phyloP scores from a whole-genome alignment of 2,113 vertebrate species.

The Rhinogobius similis region DNA sequence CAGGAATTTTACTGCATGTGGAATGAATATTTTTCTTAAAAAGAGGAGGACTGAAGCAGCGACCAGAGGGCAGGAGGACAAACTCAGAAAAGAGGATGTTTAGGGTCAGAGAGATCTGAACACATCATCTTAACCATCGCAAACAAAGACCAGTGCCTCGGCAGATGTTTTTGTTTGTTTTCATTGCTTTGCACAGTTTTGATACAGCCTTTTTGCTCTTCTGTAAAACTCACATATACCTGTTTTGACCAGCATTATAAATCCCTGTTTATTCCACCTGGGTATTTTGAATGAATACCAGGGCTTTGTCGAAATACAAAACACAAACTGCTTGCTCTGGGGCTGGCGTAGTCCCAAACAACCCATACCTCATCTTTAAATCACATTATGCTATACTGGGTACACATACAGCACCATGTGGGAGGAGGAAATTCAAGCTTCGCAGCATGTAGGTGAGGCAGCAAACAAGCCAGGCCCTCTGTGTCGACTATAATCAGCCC shows the following conservation, averaged over 20 bases:
- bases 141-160: too few species aligned
- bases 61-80: too few species aligned
- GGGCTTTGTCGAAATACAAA: slow-evolving; percentile 19
- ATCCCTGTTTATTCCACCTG: slow-evolving; percentile 13
- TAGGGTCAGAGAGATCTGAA: too few species aligned
- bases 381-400: background rate
- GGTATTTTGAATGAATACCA: slow-evolving; percentile 7
- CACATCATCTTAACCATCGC: too few species aligned
- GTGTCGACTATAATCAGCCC: slow-evolving; percentile 14
- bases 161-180: too few species aligned
- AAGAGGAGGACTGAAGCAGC: too few species aligned
- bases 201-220: background rate
- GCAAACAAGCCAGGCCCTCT: slow-evolving; percentile 16
- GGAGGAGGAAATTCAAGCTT: slow-evolving; percentile 16
- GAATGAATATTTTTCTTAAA: too few species aligned
- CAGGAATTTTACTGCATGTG: too few species aligned
- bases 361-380: slow-evolving; percentile 15
- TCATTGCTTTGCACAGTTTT: too few species aligned
- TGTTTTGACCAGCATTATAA: background rate
- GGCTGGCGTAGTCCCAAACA: background rate
- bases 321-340: slow-evolving; percentile 11
- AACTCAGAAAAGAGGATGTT: too few species aligned
- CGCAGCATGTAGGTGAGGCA: slow-evolving; percentile 13
- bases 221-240: background rate
- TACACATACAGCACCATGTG: background rate